A percentile compares a stretch with the other conserved stretches of the same genome.
Conservation (phyloP, 2,888 invertebrate genomes). For the Hypena proboscidalis region DNA sequence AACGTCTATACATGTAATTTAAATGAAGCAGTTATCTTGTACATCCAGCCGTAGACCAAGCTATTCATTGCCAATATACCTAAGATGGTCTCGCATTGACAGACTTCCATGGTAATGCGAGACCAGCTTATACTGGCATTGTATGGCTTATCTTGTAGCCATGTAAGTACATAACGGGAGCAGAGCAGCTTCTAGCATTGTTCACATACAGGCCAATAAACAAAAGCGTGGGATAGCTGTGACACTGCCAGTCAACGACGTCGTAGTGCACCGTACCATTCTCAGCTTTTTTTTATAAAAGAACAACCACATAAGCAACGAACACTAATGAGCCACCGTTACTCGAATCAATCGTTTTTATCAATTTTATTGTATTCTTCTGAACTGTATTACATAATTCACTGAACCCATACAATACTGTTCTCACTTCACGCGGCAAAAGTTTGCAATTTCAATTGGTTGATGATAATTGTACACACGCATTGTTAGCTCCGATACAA, state of each 20-base stretch:
- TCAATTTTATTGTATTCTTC: slow-evolving; percentile 41
- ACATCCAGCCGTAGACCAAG: too few species aligned
- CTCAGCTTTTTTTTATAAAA: slow-evolving; percentile 45
- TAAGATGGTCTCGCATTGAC: slow-evolving; percentile 11
- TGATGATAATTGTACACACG: slow-evolving; percentile 25
- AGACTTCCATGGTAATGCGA: too few species aligned
- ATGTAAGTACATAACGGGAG: slow-evolving; percentile 38
- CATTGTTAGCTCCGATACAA: slow-evolving; percentile 29
- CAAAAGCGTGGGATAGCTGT: slow-evolving; percentile 69
- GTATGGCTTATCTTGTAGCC: slow-evolving; percentile 17
- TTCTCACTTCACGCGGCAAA: slow-evolving; percentile 33
- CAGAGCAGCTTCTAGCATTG: slow-evolving; percentile 35
- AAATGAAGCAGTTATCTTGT: too few species aligned
- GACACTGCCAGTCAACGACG: slow-evolving; percentile 55
- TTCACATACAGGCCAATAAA: slow-evolving; percentile 60
- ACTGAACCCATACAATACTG: slow-evolving; percentile 28
- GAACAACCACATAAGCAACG: slow-evolving; percentile 40
- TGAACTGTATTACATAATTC: slow-evolving; percentile 46
- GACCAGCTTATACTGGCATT: too few species aligned
- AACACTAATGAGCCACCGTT: slow-evolving; percentile 45
- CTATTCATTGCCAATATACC: too few species aligned
- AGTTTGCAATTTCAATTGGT: slow-evolving; percentile 21
- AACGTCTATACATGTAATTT: too few species aligned
- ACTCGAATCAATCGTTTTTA: slow-evolving; percentile 40
- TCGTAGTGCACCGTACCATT: slow-evolving; percentile 36